Conservation (phyloP, 2,888 invertebrate genomes). For the Acanthosepion esculentum region DNA sequence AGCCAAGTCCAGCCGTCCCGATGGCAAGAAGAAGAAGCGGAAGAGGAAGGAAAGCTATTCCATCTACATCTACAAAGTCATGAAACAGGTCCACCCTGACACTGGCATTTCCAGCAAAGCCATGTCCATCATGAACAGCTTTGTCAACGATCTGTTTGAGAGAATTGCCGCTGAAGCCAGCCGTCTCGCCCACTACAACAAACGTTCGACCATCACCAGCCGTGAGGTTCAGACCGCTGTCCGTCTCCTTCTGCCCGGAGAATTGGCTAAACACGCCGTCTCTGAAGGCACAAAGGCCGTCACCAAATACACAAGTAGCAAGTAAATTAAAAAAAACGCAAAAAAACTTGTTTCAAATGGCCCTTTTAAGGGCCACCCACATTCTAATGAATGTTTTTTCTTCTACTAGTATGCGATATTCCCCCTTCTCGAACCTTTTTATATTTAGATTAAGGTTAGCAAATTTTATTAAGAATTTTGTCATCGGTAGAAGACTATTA, state of each 20-base stretch:
- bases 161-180: slow-evolving; percentile 64
- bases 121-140: slow-evolving; percentile 61
- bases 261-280: slow-evolving; percentile 83
- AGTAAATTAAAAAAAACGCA: neutral
- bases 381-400: neutral
- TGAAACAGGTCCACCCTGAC: slow-evolving; percentile 70
- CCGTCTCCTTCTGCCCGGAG: slow-evolving; percentile 82
- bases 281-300: slow-evolving; percentile 73
- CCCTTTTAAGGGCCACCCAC: neutral
- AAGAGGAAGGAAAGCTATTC: slow-evolving; percentile 63
- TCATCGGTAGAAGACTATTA: no score
- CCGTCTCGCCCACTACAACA: slow-evolving; percentile 62
- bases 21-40: slow-evolving; percentile 58
- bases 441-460: no score
- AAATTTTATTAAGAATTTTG: no score
- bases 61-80: slow-evolving; percentile 64
- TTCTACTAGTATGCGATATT: no score
- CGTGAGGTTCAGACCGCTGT: slow-evolving; percentile 81
- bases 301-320: slow-evolving; percentile 56
- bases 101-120: slow-evolving; percentile 68
- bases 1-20: slow-evolving; percentile 54
- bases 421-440: no score
- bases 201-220: slow-evolving; percentile 55
- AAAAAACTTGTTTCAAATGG: neutral
- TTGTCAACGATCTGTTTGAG: slow-evolving; percentile 70